A percentile compares a stretch with the other conserved stretches of the same genome.
Conservation (phyloP, 1,140 invertebrate genomes). For the Pseudomyrmex dendroicus region DNA sequence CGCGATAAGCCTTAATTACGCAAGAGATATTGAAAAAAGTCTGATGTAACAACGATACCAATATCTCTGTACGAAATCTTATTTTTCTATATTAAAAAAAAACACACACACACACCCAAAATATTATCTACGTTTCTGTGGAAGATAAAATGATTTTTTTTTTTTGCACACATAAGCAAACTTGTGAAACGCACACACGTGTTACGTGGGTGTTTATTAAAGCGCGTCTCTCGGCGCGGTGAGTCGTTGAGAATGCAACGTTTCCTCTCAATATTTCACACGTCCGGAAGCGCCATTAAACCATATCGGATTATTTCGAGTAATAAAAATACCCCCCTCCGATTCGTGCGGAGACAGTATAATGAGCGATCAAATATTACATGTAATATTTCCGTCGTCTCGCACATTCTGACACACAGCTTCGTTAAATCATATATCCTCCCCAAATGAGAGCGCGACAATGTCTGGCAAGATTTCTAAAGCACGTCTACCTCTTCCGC, state of each 20-base stretch:
- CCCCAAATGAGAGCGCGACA: constrained; percentile 72
- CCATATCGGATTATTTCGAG: constrained; percentile 37
- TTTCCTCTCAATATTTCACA: constrained; percentile 49
- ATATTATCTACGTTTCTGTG: too few relatives aligned
- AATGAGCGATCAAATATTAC: constrained; percentile 76
- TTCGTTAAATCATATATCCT: constrained; percentile 78
- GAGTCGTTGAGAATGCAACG: constrained; percentile 39
- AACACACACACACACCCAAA: too few relatives aligned
- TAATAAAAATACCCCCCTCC: constrained; percentile 25
- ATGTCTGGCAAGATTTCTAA: constrained; percentile 77
- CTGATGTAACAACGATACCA: background rate
- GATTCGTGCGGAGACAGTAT: constrained; percentile 70
- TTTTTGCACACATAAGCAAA: constrained; percentile 6
- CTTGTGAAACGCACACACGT: background rate
- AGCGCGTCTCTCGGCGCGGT: background rate
- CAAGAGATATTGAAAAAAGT: background rate
- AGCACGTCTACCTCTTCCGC: constrained; percentile 69
- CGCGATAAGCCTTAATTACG: background rate
- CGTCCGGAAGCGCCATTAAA: constrained; percentile 33
- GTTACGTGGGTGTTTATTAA: constrained; percentile 33
- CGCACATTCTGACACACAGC: constrained; percentile 61
- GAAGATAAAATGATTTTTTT: background rate
- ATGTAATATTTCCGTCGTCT: constrained; percentile 59
- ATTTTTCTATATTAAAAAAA: background rate
- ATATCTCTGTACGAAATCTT: background rate